A percentile compares a stretch with the other conserved stretches of the same genome.
phyloP scores from a whole-genome alignment of 2,113 vertebrate species.

The Acrocephalus kingi region DNA sequence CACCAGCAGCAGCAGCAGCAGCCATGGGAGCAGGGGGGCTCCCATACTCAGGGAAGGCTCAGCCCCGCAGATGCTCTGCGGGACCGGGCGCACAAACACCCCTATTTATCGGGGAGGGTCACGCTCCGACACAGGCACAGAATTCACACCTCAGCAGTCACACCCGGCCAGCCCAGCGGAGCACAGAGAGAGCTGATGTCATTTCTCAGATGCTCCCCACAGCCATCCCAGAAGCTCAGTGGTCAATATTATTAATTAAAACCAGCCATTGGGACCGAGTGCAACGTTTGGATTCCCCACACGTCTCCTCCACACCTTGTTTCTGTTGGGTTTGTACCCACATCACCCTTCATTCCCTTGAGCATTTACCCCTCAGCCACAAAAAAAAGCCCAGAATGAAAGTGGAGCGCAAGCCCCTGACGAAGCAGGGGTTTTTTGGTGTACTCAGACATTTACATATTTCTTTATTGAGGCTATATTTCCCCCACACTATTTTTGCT shows the following conservation, averaged over 20 bases:
- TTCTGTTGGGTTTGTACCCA: not conserved
- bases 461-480: not conserved
- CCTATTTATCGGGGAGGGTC: slow-evolving; percentile 16
- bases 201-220: not conserved
- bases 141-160: not conserved
- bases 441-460: slow-evolving; percentile 31
- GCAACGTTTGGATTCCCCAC: not conserved
- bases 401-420: accelerated
- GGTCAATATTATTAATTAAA: not conserved
- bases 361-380: not conserved
- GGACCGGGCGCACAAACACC: accelerated
- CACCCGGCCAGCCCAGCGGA: accelerated
- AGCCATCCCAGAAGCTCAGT: not conserved
- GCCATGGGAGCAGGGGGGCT: not conserved
- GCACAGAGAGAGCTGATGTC: not conserved
- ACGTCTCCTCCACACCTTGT: accelerated
- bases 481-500: not conserved
- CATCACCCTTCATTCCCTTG: not conserved
- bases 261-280: accelerated
- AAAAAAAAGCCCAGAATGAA: not conserved
- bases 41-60: not conserved
- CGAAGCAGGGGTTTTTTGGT: not conserved
- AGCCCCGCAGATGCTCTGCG: accelerated
- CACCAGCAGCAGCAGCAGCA: not conserved
- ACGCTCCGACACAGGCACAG: not conserved